Conservation (phyloP, 2,888 invertebrate genomes). For the Drosophila paramelanica region DNA sequence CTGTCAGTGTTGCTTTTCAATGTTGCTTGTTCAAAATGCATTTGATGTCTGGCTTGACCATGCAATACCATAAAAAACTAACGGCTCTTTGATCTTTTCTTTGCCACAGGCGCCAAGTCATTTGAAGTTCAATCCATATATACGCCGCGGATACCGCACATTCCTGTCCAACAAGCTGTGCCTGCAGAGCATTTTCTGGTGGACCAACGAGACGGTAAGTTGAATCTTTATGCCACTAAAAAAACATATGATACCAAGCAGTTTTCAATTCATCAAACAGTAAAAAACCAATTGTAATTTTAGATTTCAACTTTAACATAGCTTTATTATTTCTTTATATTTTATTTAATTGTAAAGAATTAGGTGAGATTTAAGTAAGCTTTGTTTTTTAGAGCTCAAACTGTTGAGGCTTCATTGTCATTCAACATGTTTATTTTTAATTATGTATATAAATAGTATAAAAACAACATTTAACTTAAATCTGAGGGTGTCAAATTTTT, state of each 20-base stretch:
- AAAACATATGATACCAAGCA: not conserved
- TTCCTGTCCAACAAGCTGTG: constrained; percentile 93
- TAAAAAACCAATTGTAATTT: no score
- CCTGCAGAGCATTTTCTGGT: constrained; percentile 96
- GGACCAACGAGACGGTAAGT: constrained; percentile 95
- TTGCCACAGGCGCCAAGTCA: constrained; percentile 91
- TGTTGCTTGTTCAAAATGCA: constrained; percentile 44
- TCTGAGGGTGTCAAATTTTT: no score
- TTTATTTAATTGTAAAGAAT: not conserved
- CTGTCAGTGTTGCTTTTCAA: constrained; percentile 28
- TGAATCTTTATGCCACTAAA: not conserved
- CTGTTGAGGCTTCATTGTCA: not conserved
- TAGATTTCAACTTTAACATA: constrained; percentile 1
- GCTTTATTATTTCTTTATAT: not conserved
- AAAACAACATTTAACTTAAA: no score
- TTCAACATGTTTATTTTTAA: no score
- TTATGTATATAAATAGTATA: no score
- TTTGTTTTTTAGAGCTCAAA: not conserved
- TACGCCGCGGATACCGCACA: constrained; percentile 93
- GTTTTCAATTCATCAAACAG: no score
- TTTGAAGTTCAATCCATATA: constrained; percentile 94
- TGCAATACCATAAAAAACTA: constrained; percentile 31
- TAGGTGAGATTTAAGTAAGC: not conserved
- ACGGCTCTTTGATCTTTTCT: constrained; percentile 20
- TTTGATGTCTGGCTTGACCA: constrained; percentile 33